phyloP scores from a whole-genome alignment of 1,140 invertebrate genomes.

The Halotydeus destructor region DNA sequence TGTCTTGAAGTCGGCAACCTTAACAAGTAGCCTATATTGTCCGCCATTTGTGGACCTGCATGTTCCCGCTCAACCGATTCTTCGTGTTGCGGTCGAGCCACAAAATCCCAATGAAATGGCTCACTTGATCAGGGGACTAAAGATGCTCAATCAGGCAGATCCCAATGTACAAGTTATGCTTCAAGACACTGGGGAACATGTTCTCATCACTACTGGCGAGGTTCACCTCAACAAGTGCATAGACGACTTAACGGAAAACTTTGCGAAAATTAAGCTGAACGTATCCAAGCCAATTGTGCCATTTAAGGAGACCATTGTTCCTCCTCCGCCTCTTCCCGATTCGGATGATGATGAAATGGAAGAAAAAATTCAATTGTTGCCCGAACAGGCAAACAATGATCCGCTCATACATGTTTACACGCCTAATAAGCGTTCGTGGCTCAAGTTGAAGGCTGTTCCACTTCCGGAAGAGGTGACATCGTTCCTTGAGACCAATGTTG shows the following conservation, averaged over 20 bases:
- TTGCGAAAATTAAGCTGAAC: slow-evolving; percentile 55
- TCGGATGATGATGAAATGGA: background rate
- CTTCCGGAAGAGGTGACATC: slow-evolving; percentile 48
- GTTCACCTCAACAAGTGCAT: slow-evolving; percentile 90
- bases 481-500: slow-evolving; percentile 38
- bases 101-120: slow-evolving; percentile 54
- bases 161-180: slow-evolving; percentile 68
- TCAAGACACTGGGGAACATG: slow-evolving; percentile 84
- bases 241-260: slow-evolving; percentile 50
- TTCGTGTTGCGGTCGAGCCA: slow-evolving; percentile 85
- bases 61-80: slow-evolving; percentile 51
- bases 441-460: slow-evolving; percentile 55
- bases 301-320: slow-evolving; percentile 77
- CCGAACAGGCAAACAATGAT: no score
- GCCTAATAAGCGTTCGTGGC: slow-evolving; percentile 42
- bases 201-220: slow-evolving; percentile 88
- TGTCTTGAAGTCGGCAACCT: slow-evolving; percentile 68
- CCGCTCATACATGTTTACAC: slow-evolving; percentile 34
- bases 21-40: slow-evolving; percentile 61
- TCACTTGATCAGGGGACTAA: slow-evolving; percentile 53
- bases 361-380: background rate
- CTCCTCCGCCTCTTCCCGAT: slow-evolving; percentile 31
- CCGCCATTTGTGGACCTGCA: slow-evolving; percentile 71
- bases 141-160: slow-evolving; percentile 73
- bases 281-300: slow-evolving; percentile 89